These are phyloP conservation scores for Microchirus variegatus DNA, from an alignment of 2,797 vertebrate genomes.

Conservation along the genomic window DNA sequence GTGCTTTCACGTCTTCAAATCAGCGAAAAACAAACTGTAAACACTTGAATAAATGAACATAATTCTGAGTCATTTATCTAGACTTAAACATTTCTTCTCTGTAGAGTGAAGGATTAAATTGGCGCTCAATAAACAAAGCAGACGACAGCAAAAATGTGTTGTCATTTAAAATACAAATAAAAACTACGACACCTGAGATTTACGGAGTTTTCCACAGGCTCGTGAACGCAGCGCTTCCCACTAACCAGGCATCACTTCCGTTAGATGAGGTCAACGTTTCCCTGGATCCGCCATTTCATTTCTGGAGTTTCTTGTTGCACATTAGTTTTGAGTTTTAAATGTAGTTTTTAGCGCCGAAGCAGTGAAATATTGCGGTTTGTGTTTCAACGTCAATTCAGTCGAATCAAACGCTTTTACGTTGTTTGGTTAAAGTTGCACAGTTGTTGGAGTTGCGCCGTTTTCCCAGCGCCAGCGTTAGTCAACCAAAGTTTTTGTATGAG, in stretches of 20 bases:
- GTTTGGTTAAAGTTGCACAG: conserved; percentile 5
- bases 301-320: conserved; percentile 66
- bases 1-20: no score
- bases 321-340: conserved; percentile 45
- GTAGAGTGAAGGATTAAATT: rapidly evolving
- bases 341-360: conserved; percentile 6
- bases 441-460: conserved; percentile 1
- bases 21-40: no score
- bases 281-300: conserved; percentile 81
- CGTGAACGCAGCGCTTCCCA: conserved; percentile 59
- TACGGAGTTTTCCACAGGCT: conserved; percentile 6
- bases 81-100: not conserved
- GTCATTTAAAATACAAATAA: not conserved
- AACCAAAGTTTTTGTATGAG: conserved; percentile 79
- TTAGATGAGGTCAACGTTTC: conserved; percentile 80
- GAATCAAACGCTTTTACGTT: not conserved
- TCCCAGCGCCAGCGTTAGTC: conserved; percentile 35
- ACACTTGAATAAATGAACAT: no score
- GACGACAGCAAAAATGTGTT: not conserved
- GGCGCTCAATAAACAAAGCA: not conserved
- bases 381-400: not conserved
- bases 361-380: not conserved
- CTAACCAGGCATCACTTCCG: conserved; percentile 74
- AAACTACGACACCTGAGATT: not conserved
- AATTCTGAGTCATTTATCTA: no score